Percentiles rank a stretch among this genome's conserved stretches.
phyloP scores from a whole-genome alignment of 2,113 vertebrate species.

The Pristiophorus japonicus region DNA sequence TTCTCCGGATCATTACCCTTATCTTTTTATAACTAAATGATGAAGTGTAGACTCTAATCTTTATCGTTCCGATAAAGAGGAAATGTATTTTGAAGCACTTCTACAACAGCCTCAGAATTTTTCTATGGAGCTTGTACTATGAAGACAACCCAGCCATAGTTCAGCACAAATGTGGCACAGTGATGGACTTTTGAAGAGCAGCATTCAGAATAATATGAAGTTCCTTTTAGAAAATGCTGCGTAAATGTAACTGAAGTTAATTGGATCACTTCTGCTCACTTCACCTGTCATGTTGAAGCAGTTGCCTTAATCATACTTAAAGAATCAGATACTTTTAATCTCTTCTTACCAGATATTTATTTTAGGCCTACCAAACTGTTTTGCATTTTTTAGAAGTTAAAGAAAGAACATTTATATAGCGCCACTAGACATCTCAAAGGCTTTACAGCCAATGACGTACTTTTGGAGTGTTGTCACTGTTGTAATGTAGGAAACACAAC shows the following conservation, averaged over 20 bases:
- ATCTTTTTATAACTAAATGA: background rate
- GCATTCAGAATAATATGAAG: background rate
- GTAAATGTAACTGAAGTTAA: background rate
- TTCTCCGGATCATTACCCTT: background rate
- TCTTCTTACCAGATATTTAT: background rate
- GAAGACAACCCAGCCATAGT: too few relatives aligned
- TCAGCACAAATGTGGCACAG: background rate
- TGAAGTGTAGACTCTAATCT: background rate
- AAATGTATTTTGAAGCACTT: background rate
- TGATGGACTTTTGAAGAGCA: background rate
- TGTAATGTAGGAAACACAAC: too few relatives aligned
- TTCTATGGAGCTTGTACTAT: background rate
- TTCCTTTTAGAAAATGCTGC: background rate
- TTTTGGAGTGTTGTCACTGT: too few relatives aligned
- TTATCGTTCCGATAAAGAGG: too few relatives aligned
- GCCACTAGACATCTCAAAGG: too few relatives aligned
- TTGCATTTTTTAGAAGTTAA: too few relatives aligned
- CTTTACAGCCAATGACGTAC: too few relatives aligned
- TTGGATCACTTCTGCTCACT: background rate
- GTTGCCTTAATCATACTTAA: background rate
- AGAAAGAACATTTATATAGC: too few relatives aligned
- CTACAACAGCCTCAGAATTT: background rate
- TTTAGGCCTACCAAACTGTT: background rate
- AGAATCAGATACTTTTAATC: background rate
- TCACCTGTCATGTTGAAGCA: background rate